Evolutionary conservation across 2,113 vertebrate species (phyloP).

Genomic region (Illadopsis cleaveri): DNA sequence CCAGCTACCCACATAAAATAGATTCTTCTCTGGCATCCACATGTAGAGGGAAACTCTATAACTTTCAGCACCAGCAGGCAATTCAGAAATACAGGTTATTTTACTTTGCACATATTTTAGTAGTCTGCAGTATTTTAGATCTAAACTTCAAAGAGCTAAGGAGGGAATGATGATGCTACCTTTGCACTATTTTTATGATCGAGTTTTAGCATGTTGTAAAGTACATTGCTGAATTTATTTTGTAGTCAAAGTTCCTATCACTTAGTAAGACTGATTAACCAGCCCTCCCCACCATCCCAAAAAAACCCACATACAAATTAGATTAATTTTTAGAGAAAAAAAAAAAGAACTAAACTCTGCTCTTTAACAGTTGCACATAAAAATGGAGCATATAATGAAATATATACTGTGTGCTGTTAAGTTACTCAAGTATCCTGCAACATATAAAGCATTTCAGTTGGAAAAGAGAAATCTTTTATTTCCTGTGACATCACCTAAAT

Average conservation of each 20-base stretch:
- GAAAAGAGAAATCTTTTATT: neutral
- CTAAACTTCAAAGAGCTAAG: slow-evolving; percentile 22
- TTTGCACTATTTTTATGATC: slow-evolving; percentile 56
- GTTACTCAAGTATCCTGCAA: neutral
- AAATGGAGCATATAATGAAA: neutral
- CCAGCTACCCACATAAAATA: slow-evolving; percentile 28
- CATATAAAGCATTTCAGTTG: neutral
- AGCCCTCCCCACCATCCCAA: accelerated
- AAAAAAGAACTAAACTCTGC: neutral
- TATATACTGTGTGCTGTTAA: neutral
- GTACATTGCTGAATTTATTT: slow-evolving; percentile 63
- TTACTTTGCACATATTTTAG: neutral
- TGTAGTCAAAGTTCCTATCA: neutral
- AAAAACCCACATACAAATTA: neutral
- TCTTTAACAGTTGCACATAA: neutral
- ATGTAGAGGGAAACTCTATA: neutral
- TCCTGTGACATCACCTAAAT: neutral
- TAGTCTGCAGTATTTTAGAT: slow-evolving; percentile 1
- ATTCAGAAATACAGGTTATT: slow-evolving; percentile 61
- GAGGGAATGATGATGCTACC: slow-evolving; percentile 26
- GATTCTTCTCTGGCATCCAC: neutral
- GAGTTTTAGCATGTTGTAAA: slow-evolving; percentile 29
- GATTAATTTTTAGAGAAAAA: neutral
- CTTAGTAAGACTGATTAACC: neutral
- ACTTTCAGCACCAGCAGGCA: slow-evolving; percentile 52